Conservation (phyloP, 2,113 vertebrate genomes). For the Alaudala cheleensis region DNA sequence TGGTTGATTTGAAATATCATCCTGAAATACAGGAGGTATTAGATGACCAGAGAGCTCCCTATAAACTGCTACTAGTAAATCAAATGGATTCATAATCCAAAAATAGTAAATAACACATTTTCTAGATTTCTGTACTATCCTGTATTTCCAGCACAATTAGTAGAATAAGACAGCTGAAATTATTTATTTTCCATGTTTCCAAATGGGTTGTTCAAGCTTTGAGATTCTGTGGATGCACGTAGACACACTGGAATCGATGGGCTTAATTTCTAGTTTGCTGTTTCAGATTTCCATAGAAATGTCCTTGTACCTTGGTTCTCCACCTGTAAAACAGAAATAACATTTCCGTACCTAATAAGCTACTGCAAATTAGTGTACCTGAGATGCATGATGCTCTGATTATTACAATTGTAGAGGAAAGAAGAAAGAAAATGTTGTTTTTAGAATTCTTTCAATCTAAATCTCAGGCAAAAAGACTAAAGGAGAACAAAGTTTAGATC, state of each 20-base stretch:
- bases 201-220: not conserved
- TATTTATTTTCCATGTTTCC: not conserved
- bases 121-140: not conserved
- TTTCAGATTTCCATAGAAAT: not conserved
- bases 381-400: not conserved
- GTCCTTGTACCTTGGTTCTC: not conserved
- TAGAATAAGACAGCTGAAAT: not conserved
- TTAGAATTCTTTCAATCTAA: not conserved
- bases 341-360: not conserved
- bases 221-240: not conserved
- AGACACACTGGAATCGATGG: accelerated
- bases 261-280: not conserved
- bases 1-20: not conserved
- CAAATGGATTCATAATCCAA: not conserved
- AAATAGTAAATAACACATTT: not conserved
- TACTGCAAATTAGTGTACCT: not conserved
- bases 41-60: not conserved
- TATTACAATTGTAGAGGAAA: not conserved
- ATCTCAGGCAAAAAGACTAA: not conserved
- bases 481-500: not conserved
- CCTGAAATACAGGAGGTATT: not conserved
- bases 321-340: not conserved
- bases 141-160: not conserved
- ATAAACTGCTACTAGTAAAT: not conserved
- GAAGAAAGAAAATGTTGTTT: accelerated